Evolutionary conservation across 2,888 invertebrate genomes (phyloP).

Genomic region (Pheosia tremula): DNA sequence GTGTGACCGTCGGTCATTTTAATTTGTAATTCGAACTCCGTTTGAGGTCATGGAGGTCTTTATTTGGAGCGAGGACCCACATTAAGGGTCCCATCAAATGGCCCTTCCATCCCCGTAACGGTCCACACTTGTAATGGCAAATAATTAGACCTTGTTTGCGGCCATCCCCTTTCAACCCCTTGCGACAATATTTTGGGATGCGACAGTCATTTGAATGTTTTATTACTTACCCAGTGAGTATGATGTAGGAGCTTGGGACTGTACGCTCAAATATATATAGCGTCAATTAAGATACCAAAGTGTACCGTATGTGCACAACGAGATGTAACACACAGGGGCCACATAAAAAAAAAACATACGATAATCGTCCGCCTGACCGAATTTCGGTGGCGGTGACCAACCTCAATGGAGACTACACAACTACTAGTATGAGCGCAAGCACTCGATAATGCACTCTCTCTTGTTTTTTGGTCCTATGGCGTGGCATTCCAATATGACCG

Average conservation of each 20-base stretch:
- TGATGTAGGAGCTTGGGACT: not conserved
- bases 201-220: conserved; percentile 23
- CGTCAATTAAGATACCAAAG: too few species aligned
- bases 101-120: conserved; percentile 46
- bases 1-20: conserved; percentile 53
- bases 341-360: too few species aligned
- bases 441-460: too few species aligned
- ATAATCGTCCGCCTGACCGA: too few species aligned
- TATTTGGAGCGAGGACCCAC: conserved; percentile 54
- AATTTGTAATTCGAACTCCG: conserved; percentile 71
- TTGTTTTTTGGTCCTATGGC: too few species aligned
- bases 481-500: too few species aligned
- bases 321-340: too few species aligned
- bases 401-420: too few species aligned
- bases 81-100: conserved; percentile 51
- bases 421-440: too few species aligned
- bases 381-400: too few species aligned
- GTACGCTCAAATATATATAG: too few species aligned
- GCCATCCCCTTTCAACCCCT: conserved; percentile 22
- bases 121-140: conserved; percentile 52
- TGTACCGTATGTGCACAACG: too few species aligned
- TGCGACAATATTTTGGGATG: conserved; percentile 28
- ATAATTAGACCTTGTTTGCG: conserved; percentile 59
- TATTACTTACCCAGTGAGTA: conserved; percentile 8
- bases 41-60: conserved; percentile 65